Evolutionary conservation across 2,888 invertebrate genomes (phyloP).

Genomic region (Nudaria mundana): DNA sequence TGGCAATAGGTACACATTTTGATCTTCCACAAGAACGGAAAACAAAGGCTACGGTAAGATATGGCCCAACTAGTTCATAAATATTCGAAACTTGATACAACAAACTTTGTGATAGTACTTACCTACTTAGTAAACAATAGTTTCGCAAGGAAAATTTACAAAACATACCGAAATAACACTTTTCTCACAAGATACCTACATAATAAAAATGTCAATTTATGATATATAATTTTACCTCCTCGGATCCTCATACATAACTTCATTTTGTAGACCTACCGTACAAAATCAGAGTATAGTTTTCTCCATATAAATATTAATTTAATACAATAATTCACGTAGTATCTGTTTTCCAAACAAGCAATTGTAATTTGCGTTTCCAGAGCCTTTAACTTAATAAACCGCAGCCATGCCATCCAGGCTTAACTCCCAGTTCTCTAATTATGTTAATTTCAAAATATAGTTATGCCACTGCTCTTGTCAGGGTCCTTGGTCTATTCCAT

Average conservation of each 20-base stretch:
- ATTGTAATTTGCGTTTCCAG: constrained; percentile 43
- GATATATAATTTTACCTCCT: no score
- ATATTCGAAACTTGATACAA: constrained; percentile 24
- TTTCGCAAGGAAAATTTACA: constrained; percentile 5
- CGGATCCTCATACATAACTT: no score
- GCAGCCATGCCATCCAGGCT: constrained; percentile 48
- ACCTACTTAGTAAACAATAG: no score
- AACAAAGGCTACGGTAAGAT: constrained; percentile 23
- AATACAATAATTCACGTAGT: no score
- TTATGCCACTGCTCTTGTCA: constrained; percentile 68
- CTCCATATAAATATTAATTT: no score
- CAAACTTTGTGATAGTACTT: constrained; percentile 23
- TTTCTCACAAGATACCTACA: constrained; percentile 6
- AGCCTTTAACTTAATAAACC: constrained; percentile 42
- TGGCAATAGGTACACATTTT: constrained; percentile 24
- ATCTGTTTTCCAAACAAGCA: constrained; percentile 49
- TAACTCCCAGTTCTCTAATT: constrained; percentile 63
- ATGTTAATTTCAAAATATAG: constrained; percentile 77
- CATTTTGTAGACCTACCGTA: no score
- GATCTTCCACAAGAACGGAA: constrained; percentile 28
- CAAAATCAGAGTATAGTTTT: no score
- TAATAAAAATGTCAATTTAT: constrained; percentile 8
- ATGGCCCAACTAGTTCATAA: constrained; percentile 13
- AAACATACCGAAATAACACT: constrained; percentile 8
- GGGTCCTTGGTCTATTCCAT: constrained; percentile 53